Percentiles rank a stretch among this genome's conserved stretches.
Evolutionary conservation across 2,888 invertebrate species (phyloP).

Genomic region (Chromoteleia sp.): DNA sequence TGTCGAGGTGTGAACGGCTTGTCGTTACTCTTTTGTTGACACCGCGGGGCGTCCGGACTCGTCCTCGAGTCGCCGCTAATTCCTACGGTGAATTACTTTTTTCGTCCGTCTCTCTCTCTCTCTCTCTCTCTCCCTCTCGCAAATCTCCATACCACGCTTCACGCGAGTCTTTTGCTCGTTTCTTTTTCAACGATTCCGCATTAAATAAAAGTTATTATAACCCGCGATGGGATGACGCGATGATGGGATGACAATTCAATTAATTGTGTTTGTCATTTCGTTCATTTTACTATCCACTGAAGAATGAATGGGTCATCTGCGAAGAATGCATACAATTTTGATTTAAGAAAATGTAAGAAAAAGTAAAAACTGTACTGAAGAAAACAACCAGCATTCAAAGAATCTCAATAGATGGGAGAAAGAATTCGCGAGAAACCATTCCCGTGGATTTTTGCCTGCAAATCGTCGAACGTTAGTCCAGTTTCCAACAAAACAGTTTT

Average conservation of each 20-base stretch:
- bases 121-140: constrained; percentile 27
- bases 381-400: too few species aligned
- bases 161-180: not conserved
- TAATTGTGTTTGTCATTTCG: constrained; percentile 7
- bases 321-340: too few species aligned
- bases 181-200: constrained; percentile 23
- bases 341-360: too few species aligned
- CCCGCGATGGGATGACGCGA: not conserved
- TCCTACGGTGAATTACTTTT: constrained; percentile 76
- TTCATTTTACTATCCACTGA: constrained; percentile 10
- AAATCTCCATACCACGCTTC: constrained; percentile 33
- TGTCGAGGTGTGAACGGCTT: constrained; percentile 83
- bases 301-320: too few species aligned
- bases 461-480: too few species aligned
- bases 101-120: constrained; percentile 25
- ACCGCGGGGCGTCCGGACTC: constrained; percentile 80
- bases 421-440: too few species aligned
- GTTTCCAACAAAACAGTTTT: too few species aligned
- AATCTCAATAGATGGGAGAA: too few species aligned
- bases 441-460: too few species aligned
- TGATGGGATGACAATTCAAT: constrained; percentile 18
- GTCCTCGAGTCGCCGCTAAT: constrained; percentile 81
- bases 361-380: too few species aligned
- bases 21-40: constrained; percentile 83
- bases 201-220: constrained; percentile 40